Base-by-base conservation (phyloP, 2,888 invertebrate genomes). In the Lasioglossum calceatum region DNA sequence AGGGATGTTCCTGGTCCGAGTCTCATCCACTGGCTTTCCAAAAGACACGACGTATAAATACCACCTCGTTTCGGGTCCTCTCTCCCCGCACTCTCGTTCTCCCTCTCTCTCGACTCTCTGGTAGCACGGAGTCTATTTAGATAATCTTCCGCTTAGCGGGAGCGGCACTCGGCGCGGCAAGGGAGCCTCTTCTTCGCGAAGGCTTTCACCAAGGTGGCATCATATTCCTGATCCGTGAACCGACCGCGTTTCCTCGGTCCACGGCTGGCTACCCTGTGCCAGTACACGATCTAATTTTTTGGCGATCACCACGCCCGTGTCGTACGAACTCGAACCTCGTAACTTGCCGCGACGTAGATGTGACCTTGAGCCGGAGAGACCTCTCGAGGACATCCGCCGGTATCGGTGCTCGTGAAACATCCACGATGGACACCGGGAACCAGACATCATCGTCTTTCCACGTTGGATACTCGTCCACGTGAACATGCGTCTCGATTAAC, bases 91-190 rank as follows among this genome's bases (percentile, higher is more conserved):
- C 80, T 67, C 82, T 79, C 81, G 77, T 61, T 72, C 84, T 91
- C 82, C 84, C 88, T 85, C 88, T 85, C 83, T 89, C 80, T 85
- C 78, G 87, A 81, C 88, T 83, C 85, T 89, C 78, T 87, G 86
- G 88, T 88, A 85, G 88, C 83, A 80, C 88, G 75, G 90, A 91
- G 92, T 91, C 91, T 93, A 93, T 93, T 93, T 93, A 93, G 93
- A 93, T 93, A 92, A 92, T 93, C 89, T 90, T 89, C 90, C 89
- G 92, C 93, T 91, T 91, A 90, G 92, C 92, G 92, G 92, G 93
- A 93, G 93, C 89, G 86, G 90, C 90, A 87, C 87, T 90, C 89
- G 84, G 50, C 76, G 89, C 89, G 87, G 88, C 87, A 91, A 91
- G 92, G 90, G 89, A 92, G 92, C 87, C 85, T 91, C 90, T 92